A percentile compares a stretch with the other conserved stretches of the same genome.
Evolutionary conservation across 2,888 invertebrate genomes (phyloP).

Genomic region (Amphipoea oculea): DNA sequence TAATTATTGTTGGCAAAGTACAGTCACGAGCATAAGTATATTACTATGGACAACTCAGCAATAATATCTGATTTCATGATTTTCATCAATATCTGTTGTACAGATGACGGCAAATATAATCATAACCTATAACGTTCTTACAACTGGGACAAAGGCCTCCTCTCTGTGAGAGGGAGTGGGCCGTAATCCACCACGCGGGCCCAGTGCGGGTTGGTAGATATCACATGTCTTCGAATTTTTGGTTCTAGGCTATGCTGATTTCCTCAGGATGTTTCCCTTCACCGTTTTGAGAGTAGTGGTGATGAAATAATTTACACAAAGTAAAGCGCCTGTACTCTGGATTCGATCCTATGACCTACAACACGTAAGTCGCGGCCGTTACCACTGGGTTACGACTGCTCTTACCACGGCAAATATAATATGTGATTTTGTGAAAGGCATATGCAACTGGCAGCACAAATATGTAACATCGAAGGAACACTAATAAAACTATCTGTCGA

Average conservation of each 20-base stretch:
- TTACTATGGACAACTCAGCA: not conserved
- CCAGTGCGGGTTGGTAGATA: not conserved
- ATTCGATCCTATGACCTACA: no score
- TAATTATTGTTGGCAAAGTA: slow-evolving; percentile 64
- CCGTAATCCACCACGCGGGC: not conserved
- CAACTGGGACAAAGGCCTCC: not conserved
- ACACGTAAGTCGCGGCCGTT: not conserved
- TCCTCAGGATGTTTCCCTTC: no score
- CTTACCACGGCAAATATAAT: not conserved
- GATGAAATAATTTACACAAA: not conserved
- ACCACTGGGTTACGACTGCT: not conserved
- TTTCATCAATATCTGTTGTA: not conserved
- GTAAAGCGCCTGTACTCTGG: not conserved
- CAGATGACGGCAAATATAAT: not conserved
- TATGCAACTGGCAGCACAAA: not conserved
- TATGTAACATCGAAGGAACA: not conserved
- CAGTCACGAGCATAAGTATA: slow-evolving; percentile 16
- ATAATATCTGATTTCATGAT: not conserved
- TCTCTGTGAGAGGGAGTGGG: not conserved
- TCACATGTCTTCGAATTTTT: not conserved
- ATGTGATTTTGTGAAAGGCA: not conserved
- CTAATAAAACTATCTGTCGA: no score
- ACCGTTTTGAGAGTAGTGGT: not conserved
- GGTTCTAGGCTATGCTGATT: not conserved
- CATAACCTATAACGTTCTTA: not conserved